Evolutionary conservation across 2,113 vertebrate species (phyloP), one percentile per base, ranked within the genome.

Genomic region (Tachysurus fulvidraco): DNA sequence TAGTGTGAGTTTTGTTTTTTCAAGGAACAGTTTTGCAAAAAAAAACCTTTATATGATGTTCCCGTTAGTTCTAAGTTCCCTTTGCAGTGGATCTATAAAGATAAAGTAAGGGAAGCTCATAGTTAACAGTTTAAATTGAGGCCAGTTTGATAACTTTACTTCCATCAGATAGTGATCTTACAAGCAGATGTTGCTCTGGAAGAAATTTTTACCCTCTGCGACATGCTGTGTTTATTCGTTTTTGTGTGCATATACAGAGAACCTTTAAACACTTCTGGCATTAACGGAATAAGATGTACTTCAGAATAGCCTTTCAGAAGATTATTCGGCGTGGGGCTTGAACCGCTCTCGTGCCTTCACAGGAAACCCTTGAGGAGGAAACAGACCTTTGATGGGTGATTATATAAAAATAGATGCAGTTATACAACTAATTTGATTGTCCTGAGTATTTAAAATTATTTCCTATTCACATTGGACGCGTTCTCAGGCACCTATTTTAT

Each of bases 141-240:
- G 17, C 77, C 28, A 23, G 77, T 60, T 14, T 81, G 78, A 81
- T 79, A 4, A 36, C 52, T 77, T n/a, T 52, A 28, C 5, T 76
- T 76, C 25, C 13, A 3, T 77, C 46, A 77, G 46, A 77, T n/a
- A 57, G 50, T 10, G 54, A 57, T 81, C 30, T 25, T 60, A 60
- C 30, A 25, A 23, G 36, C 78, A 81, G 55, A 81, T 80, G 78
- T 80, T 80, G 4, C 78, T 59, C 78, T 60, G 55, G 78, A 81
- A 81, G 21, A 44, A 4, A 41, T 81, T 60, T 59, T 14, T 41
- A 59, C 55, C 30, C n/a, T 11, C 55, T 57, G 54, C 3, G 28
- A 36, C 54, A 19, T 80, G 28, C 30, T 59, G 19, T 80, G 78
- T 80, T 80, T 80, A 80, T 80, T 60, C 78, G 11, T 21, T 28